Conservation (phyloP, 2,797 vertebrate species). For the Tympanoctomys barrerae region DNA sequence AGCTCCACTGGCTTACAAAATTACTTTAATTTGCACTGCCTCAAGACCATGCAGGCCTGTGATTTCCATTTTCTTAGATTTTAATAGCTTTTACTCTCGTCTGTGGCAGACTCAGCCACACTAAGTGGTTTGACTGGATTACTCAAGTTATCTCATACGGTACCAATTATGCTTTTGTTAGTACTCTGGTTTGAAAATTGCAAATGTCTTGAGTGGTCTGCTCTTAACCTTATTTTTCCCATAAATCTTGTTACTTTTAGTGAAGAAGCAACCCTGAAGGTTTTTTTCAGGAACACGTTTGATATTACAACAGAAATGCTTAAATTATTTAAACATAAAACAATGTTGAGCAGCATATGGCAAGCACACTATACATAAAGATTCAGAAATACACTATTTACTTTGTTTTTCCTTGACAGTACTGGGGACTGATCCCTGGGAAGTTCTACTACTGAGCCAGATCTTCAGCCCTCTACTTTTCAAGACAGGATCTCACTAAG, state of each 20-base stretch:
- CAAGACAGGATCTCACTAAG: not conserved
- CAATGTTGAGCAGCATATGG: conserved; percentile 5
- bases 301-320: conserved; percentile 63
- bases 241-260: conserved; percentile 72
- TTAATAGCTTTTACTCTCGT: conserved; percentile 49
- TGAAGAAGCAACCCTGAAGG: conserved; percentile 43
- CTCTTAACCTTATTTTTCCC: conserved; percentile 66
- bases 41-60: not conserved
- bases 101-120: conserved; percentile 33
- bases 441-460: not conserved
- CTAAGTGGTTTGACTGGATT: conserved; percentile 24
- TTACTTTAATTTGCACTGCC: not conserved
- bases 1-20: not conserved
- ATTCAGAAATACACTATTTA: not conserved
- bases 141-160: conserved; percentile 61
- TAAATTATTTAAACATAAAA: conserved; percentile 68
- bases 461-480: not conserved
- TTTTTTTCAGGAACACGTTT: conserved; percentile 32
- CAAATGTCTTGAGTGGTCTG: conserved; percentile 59
- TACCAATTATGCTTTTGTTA: conserved; percentile 71
- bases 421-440: not conserved
- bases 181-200: conserved; percentile 71
- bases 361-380: conserved; percentile 43
- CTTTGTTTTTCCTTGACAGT: not conserved
- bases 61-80: not conserved